phyloP scores from a whole-genome alignment of 2,113 vertebrate genomes.

The Poeciliopsis occidentalis region DNA sequence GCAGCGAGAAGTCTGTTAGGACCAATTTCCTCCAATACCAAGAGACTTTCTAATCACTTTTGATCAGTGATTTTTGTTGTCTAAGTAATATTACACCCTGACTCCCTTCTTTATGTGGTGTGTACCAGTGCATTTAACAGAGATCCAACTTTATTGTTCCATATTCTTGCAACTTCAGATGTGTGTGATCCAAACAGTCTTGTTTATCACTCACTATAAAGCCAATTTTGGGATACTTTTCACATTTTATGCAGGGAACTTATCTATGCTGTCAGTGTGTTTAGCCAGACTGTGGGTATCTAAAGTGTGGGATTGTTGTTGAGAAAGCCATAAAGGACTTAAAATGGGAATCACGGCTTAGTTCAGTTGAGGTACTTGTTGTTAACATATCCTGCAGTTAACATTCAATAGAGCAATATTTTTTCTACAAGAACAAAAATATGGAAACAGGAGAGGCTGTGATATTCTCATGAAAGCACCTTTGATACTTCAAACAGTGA shows the following conservation, averaged over 20 bases:
- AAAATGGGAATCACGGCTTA: constrained; percentile 26
- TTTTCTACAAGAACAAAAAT: constrained; percentile 17
- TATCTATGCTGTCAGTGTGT: constrained; percentile 10
- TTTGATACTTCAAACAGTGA: constrained; percentile 34
- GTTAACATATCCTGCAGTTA: constrained; percentile 26
- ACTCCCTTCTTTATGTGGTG: constrained; percentile 10
- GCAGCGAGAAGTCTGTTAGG: constrained; percentile 1
- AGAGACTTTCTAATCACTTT: constrained; percentile 17
- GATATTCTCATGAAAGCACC: constrained; percentile 33
- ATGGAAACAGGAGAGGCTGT: constrained; percentile 40
- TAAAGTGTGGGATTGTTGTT: constrained; percentile 22
- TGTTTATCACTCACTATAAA: constrained; percentile 5
- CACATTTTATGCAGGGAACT: constrained; percentile 12
- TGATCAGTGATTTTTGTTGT: not conserved
- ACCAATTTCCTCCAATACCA: constrained; percentile 13
- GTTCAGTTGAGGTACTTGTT: constrained; percentile 25
- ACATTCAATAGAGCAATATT: constrained; percentile 31
- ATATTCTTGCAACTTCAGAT: constrained; percentile 13
- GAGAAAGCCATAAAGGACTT: constrained; percentile 29
- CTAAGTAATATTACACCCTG: constrained; percentile 8
- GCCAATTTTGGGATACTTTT: constrained; percentile 13
- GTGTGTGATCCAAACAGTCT: constrained; percentile 3
- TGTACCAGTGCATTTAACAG: constrained; percentile 26
- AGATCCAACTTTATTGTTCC: constrained; percentile 20
- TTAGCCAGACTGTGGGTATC: not conserved